Evolutionary conservation across 2,113 vertebrate genomes (phyloP).

Genomic region (Jaculus jaculus): DNA sequence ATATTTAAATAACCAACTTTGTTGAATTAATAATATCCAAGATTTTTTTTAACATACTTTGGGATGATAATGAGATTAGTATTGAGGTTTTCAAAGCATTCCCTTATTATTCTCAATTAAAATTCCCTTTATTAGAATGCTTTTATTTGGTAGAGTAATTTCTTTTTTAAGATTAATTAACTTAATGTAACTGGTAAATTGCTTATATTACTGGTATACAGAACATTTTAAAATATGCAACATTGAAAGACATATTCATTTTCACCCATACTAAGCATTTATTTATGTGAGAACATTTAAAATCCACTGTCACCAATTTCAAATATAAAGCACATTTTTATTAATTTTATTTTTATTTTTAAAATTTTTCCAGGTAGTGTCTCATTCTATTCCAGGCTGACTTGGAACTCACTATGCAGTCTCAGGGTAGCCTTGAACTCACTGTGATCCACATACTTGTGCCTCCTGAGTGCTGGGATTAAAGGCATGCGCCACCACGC

Average conservation of each 20-base stretch:
- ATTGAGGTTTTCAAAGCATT: not conserved
- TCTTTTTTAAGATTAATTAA: not conserved
- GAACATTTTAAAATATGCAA: not conserved
- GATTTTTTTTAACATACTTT: not conserved
- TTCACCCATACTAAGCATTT: not conserved
- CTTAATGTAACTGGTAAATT: not conserved
- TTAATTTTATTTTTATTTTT: too few species aligned
- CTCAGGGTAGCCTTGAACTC: too few species aligned
- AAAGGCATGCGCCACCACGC: too few species aligned
- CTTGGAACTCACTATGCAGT: too few species aligned
- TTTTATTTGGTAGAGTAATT: not conserved
- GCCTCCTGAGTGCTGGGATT: too few species aligned
- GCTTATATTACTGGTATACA: not conserved
- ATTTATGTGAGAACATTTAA: not conserved
- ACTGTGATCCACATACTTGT: too few species aligned
- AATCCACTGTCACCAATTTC: not conserved
- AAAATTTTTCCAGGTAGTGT: too few species aligned
- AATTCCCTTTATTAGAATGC: constrained; percentile 1
- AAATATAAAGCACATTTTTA: not conserved
- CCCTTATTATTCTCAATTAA: not conserved
- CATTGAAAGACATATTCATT: not conserved
- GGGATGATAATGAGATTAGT: not conserved
- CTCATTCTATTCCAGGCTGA: too few species aligned
- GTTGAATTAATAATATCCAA: not conserved
- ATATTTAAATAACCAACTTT: constrained; percentile 12